These are phyloP conservation scores for Ashinkailepas kermadecensis DNA, from an alignment of 2,888 invertebrate genomes.

Conservation along the genomic window DNA sequence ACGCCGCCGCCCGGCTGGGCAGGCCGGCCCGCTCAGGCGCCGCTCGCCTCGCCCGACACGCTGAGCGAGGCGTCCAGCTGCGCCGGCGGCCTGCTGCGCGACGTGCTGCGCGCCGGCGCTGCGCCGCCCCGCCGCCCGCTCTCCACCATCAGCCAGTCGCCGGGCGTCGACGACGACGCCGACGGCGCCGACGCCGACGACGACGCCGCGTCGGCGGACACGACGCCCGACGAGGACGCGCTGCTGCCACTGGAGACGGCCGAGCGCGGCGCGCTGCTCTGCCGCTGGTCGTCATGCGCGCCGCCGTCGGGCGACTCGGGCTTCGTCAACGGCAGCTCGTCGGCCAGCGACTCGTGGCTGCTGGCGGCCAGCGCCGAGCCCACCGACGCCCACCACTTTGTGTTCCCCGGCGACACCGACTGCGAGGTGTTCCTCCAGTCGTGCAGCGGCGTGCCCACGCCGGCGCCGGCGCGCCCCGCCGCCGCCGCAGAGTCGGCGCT, in stretches of 20 bases:
- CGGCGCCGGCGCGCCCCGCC: background rate
- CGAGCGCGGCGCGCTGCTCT: background rate
- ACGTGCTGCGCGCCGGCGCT: slow-evolving; percentile 24
- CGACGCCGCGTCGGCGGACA: background rate
- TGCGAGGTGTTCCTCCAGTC: slow-evolving; percentile 10
- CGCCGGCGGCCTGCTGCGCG: slow-evolving; percentile 49
- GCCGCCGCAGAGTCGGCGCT: background rate
- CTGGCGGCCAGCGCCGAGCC: background rate
- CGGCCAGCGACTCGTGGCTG: slow-evolving; percentile 1
- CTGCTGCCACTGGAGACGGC: background rate
- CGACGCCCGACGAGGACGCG: background rate
- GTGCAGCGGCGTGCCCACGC: background rate
- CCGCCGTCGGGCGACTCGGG: slow-evolving; percentile 7
- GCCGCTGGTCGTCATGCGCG: too few relatives aligned
- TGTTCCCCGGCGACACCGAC: background rate
- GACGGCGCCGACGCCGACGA: background rate
- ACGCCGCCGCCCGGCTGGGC: slow-evolving; percentile 5
- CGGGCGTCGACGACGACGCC: background rate
- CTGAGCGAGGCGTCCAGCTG: slow-evolving; percentile 72
- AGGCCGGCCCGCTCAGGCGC: slow-evolving; percentile 51
- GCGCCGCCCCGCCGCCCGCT: background rate
- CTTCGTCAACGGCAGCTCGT: slow-evolving; percentile 17
- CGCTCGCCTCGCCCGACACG: slow-evolving; percentile 73
- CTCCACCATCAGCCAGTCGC: slow-evolving; percentile 13
- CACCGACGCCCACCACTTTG: background rate